Conservation (phyloP, 2,888 invertebrate genomes). For the Heliconius cydno region DNA sequence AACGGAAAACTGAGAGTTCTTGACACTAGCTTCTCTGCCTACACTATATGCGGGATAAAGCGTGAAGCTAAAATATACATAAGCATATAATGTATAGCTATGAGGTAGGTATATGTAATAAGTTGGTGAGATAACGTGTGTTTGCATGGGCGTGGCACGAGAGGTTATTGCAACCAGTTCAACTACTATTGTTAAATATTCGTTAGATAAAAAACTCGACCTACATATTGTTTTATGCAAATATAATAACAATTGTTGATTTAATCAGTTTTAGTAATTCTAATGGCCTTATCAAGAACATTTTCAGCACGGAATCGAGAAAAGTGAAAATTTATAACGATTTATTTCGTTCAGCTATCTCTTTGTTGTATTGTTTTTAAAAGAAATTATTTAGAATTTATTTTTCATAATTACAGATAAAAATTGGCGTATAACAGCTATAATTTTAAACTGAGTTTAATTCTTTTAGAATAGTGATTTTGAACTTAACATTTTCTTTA, state of each 20-base stretch:
- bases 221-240: conserved; percentile 43
- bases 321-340: conserved; percentile 13
- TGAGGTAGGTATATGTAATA: background rate
- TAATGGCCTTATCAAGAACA: conserved; percentile 37
- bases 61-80: background rate
- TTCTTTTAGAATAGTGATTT: background rate
- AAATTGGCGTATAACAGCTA: background rate
- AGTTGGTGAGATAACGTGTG: conserved; percentile 10
- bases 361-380: conserved; percentile 3
- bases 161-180: conserved; percentile 36
- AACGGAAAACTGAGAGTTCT: too few relatives aligned
- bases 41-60: too few relatives aligned
- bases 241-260: conserved; percentile 32
- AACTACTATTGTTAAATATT: conserved; percentile 34
- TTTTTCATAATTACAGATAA: background rate
- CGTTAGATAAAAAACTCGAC: conserved; percentile 38
- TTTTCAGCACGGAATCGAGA: conserved; percentile 38
- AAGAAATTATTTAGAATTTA: background rate
- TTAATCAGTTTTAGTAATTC: conserved; percentile 39
- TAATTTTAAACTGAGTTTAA: background rate
- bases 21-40: too few relatives aligned
- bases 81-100: background rate
- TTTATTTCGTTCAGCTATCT: conserved; percentile 9
- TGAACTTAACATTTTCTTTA: background rate
- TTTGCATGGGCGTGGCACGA: conserved; percentile 27